Evolutionary conservation across 2,797 vertebrate genomes (phyloP).

Genomic region (Hemitrygon akajei): DNA sequence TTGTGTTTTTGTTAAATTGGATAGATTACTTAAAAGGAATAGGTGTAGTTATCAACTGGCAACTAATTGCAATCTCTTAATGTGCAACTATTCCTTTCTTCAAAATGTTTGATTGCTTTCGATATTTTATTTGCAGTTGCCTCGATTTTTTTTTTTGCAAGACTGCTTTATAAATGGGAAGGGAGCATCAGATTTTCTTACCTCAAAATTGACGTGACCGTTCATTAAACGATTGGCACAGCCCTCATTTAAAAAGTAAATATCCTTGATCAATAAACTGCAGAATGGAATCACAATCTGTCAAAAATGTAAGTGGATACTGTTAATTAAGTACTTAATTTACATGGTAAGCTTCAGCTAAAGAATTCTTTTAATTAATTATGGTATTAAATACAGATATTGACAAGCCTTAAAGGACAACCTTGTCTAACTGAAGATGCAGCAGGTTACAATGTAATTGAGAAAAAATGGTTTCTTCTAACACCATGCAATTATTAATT

Average conservation of each 20-base stretch:
- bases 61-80: not conserved
- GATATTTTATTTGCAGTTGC: not conserved
- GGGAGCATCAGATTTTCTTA: conserved; percentile 48
- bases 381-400: not conserved
- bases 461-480: not conserved
- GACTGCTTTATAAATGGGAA: not conserved
- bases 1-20: not conserved
- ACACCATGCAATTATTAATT: not conserved
- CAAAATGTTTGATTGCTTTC: not conserved
- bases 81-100: not conserved
- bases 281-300: conserved; percentile 97
- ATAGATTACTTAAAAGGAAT: not conserved
- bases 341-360: conserved; percentile 22
- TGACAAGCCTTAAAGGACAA: not conserved
- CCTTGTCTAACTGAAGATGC: not conserved
- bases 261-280: conserved; percentile 90
- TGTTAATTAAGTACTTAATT: conserved; percentile 32
- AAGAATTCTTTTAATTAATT: not conserved
- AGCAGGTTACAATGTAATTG: not conserved
- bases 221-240: conserved; percentile 78
- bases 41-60: not conserved
- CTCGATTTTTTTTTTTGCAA: not conserved
- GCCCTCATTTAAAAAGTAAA: conserved; percentile 94
- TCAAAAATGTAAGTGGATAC: conserved; percentile 41
- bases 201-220: conserved; percentile 87